Conservation (phyloP, 2,888 invertebrate genomes). For the Stenoptilia bipunctidactyla region DNA sequence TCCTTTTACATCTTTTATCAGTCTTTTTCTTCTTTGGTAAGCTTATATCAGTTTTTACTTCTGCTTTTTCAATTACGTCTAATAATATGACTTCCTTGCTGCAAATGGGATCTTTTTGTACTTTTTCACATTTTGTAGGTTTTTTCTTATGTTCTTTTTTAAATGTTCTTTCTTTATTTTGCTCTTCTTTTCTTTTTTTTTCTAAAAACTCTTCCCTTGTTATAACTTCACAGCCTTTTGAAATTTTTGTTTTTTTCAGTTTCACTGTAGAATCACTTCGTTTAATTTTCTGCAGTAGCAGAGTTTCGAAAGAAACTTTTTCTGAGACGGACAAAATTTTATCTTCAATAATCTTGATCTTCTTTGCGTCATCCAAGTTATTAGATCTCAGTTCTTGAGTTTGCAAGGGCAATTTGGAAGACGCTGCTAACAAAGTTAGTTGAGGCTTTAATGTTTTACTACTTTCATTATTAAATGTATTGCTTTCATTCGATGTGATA, state of each 20-base stretch:
- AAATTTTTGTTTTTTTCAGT: slow-evolving; percentile 2
- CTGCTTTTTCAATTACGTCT: neutral
- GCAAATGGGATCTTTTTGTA: neutral
- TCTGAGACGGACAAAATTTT: neutral
- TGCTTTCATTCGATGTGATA: too few relatives aligned
- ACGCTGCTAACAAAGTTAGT: too few relatives aligned
- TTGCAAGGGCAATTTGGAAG: too few relatives aligned
- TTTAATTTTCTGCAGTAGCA: slow-evolving; percentile 1
- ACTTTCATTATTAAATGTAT: neutral
- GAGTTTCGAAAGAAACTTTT: slow-evolving; percentile 2
- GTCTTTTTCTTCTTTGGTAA: neutral
- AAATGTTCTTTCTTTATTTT: neutral
- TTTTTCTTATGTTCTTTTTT: neutral
- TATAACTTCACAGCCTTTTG: slow-evolving; percentile 2
- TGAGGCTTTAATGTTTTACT: neutral
- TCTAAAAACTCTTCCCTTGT: slow-evolving; percentile 2
- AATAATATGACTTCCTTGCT: neutral
- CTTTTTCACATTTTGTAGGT: neutral
- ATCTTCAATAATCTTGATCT: slow-evolving; percentile 4
- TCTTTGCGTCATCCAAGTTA: too few relatives aligned
- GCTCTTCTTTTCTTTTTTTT: slow-evolving; percentile 1
- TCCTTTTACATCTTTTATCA: slow-evolving; percentile 1
- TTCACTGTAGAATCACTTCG: neutral
- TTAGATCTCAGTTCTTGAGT: neutral
- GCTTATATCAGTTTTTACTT: neutral